phyloP scores from a whole-genome alignment of 2,888 invertebrate species.

The Litoditis marina region DNA sequence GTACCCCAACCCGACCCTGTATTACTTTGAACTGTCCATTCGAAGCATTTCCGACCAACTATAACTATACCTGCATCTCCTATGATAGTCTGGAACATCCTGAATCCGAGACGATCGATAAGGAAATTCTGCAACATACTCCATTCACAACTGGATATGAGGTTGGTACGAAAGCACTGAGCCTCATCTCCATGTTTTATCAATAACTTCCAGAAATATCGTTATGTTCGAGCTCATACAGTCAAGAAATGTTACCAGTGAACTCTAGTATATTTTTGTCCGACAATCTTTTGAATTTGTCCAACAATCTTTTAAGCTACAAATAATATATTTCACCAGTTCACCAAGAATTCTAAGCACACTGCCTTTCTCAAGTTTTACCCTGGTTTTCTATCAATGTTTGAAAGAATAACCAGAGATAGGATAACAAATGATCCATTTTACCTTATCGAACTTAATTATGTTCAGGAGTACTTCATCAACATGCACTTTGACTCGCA shows the following conservation, averaged over 20 bases:
- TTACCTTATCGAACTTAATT: neutral
- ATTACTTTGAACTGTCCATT: constrained; percentile 40
- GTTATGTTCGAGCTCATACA: too few relatives aligned
- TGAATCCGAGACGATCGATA: constrained; percentile 5
- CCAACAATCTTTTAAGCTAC: too few relatives aligned
- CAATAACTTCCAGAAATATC: too few relatives aligned
- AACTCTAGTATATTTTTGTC: too few relatives aligned
- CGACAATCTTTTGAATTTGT: too few relatives aligned
- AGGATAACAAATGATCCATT: neutral
- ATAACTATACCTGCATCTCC: constrained; percentile 42
- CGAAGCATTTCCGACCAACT: constrained; percentile 30
- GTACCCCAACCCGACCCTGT: neutral
- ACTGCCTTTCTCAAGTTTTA: too few relatives aligned
- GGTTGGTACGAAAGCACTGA: too few relatives aligned
- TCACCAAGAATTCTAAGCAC: too few relatives aligned
- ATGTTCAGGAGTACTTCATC: constrained; percentile 49
- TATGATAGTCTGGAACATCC: constrained; percentile 36
- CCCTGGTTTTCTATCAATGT: too few relatives aligned
- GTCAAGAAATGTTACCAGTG: too few relatives aligned
- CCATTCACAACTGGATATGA: constrained; percentile 8
- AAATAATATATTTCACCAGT: too few relatives aligned
- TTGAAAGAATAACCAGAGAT: constrained; percentile 4
- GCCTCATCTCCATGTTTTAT: too few relatives aligned
- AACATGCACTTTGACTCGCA: constrained; percentile 59
- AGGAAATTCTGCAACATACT: constrained; percentile 4